Conservation (phyloP, 1,140 invertebrate species). For the Samia ricini region DNA sequence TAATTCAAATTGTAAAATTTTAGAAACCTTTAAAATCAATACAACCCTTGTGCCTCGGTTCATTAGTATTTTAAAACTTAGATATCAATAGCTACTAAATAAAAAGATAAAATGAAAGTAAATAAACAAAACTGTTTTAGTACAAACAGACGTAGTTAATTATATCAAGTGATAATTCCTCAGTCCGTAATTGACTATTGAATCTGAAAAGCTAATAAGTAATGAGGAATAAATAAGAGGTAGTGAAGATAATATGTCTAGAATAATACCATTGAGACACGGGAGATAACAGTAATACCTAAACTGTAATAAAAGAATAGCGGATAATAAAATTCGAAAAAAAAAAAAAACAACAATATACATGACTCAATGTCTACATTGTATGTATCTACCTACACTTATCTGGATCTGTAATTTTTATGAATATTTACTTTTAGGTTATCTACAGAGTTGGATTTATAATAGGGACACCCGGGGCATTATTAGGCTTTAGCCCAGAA, state of each 20-base stretch:
- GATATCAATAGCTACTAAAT: too few relatives aligned
- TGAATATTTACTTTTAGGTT: background rate
- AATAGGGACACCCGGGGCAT: too few relatives aligned
- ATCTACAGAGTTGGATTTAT: too few relatives aligned
- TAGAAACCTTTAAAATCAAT: too few relatives aligned
- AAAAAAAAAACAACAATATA: background rate
- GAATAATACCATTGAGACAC: background rate
- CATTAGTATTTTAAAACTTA: too few relatives aligned
- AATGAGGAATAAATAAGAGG: background rate
- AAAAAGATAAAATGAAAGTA: too few relatives aligned
- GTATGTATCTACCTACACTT: background rate
- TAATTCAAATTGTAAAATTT: too few relatives aligned
- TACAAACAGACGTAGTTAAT: too few relatives aligned
- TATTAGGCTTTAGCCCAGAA: too few relatives aligned
- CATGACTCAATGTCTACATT: slow-evolving; percentile 14
- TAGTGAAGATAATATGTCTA: background rate
- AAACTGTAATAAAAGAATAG: slow-evolving; percentile 6
- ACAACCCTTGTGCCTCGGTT: too few relatives aligned
- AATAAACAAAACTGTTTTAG: too few relatives aligned
- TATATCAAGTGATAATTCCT: background rate
- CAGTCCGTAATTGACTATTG: too few relatives aligned
- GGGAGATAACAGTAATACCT: background rate
- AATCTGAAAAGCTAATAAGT: background rate
- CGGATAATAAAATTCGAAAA: slow-evolving; percentile 14
- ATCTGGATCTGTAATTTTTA: background rate